Conservation (phyloP, 2,888 invertebrate genomes). For the Mesorhabditis belari region DNA sequence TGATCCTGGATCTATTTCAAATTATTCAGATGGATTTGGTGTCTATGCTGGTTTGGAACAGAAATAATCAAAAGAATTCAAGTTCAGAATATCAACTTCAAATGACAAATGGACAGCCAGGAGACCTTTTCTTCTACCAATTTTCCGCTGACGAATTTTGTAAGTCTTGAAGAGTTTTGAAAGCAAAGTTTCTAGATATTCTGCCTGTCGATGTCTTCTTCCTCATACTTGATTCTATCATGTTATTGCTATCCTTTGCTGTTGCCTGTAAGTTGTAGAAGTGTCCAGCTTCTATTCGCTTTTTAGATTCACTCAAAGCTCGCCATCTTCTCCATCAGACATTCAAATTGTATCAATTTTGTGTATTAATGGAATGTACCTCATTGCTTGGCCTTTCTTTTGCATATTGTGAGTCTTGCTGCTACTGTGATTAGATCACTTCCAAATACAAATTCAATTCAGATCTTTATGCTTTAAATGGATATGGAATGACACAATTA, state of each 20-base stretch:
- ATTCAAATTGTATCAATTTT: conserved; percentile 74
- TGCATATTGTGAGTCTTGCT: neutral
- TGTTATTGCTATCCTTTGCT: conserved; percentile 69
- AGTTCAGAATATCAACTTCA: conserved; percentile 68
- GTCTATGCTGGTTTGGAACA: conserved; percentile 4
- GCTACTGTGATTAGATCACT: too few relatives aligned
- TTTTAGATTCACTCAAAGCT: conserved; percentile 68
- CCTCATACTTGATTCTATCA: conserved; percentile 67
- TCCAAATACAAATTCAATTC: too few relatives aligned
- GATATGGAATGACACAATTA: conserved; percentile 61
- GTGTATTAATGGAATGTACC: conserved; percentile 65
- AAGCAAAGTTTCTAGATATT: conserved; percentile 67
- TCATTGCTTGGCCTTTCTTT: conserved; percentile 67
- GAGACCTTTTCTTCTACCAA: conserved; percentile 77
- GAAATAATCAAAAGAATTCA: conserved; percentile 53
- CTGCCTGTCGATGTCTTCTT: conserved; percentile 74
- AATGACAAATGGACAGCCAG: conserved; percentile 77
- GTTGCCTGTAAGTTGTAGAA: conserved; percentile 55
- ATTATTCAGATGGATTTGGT: conserved; percentile 2
- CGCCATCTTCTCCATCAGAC: conserved; percentile 78
- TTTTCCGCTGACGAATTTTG: conserved; percentile 92
- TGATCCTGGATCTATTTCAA: conserved; percentile 14
- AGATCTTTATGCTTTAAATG: conserved; percentile 68
- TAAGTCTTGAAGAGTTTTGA: conserved; percentile 59
- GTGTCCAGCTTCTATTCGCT: neutral